Evolutionary conservation across 2,797 vertebrate genomes (phyloP), one percentile per base, ranked within the genome.

Genomic region (Sciurus vulgaris): DNA sequence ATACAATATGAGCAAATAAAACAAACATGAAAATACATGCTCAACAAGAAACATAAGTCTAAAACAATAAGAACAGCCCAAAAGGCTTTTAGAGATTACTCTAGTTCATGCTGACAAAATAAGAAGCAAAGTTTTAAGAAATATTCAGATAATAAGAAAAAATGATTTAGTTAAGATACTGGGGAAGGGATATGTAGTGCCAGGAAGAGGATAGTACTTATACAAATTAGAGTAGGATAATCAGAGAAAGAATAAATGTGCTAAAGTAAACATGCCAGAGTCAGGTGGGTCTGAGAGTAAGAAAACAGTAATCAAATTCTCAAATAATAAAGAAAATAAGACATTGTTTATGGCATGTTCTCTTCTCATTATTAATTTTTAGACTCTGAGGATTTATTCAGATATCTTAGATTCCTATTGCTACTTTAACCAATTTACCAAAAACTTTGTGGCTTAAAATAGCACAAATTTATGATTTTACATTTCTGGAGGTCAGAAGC

Each of bases 1-100:
- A 95, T 92, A 86, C 9, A 67, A 73, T 17, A 87, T 26, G 91
- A 82, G 20, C n/a, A 41, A 82, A 67, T 87, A 86, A 86, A 93
- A 61, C 54, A 87, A 90, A 15, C 30, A 26, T 72, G 33, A 84
- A 83, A 84, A 72, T 65, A n/a, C 14, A 22, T 70, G 41, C 3
- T 87, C 24, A 77, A 49, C 24, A 67, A 78, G 35, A 54, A 81
- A 59, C 41, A 33, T 63, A 90, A 92, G 20, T 79, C 22, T 94
- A 74, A 91, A 93, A 86, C 41, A 94, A n/a, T n/a, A 78, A 89
- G 26, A 83, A 28, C 1, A 54, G 54, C 30, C n/a, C 49, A 44
- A 91, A 73, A 86, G 38, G 1, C 28, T 87, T 90, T 85, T 54
- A 44, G 47, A 82, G 10, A n/a, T 51, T 47, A 33, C 8, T 91